phyloP scores from a whole-genome alignment of 2,888 invertebrate genomes.

The Drosophila testacea region DNA sequence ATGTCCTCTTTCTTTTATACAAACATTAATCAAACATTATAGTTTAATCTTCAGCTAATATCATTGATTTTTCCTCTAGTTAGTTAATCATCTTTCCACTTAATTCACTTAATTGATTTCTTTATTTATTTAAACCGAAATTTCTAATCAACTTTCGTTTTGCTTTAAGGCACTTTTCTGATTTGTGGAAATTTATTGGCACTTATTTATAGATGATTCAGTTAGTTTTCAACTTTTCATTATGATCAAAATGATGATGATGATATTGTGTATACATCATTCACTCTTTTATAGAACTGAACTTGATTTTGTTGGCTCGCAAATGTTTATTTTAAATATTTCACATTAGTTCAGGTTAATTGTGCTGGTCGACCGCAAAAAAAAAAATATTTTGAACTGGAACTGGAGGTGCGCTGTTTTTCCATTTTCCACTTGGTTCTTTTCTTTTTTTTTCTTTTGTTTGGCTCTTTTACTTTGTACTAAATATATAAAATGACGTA shows the following conservation, averaged over 20 bases:
- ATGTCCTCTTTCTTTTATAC: background rate
- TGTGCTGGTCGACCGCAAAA: conserved; percentile 22
- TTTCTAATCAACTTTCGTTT: conserved; percentile 53
- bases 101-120: conserved; percentile 14
- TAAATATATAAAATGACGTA: conserved; percentile 77
- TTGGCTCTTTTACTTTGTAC: conserved; percentile 28
- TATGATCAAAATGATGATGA: conserved; percentile 23
- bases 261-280: conserved; percentile 30
- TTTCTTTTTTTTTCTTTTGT: background rate
- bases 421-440: conserved; percentile 11
- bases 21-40: too few species aligned
- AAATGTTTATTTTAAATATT: conserved; percentile 70
- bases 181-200: conserved; percentile 58
- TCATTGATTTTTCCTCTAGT: background rate
- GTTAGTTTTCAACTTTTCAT: conserved; percentile 37
- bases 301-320: conserved; percentile 55
- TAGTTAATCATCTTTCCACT: conserved; percentile 2
- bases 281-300: conserved; percentile 36
- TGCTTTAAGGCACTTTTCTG: conserved; percentile 33
- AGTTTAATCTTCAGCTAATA: background rate
- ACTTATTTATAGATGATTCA: conserved; percentile 62
- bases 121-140: conserved; percentile 37
- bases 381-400: conserved; percentile 32
- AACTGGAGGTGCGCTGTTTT: conserved; percentile 43
- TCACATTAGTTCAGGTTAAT: conserved; percentile 65